These are phyloP conservation scores for Corythoichthys haematopterus DNA, from an alignment of 2,113 vertebrate species.

Conservation along the genomic window DNA sequence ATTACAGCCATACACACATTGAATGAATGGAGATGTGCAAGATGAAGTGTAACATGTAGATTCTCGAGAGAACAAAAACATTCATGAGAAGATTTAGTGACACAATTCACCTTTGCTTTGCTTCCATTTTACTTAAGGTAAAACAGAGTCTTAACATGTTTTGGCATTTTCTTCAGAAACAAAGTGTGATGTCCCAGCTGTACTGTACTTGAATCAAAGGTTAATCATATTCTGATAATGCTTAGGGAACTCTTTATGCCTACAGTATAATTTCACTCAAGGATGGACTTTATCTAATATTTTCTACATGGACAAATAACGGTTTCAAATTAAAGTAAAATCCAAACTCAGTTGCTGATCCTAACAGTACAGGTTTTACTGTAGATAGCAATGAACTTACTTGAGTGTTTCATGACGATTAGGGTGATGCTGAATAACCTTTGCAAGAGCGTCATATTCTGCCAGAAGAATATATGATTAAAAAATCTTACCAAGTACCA, in stretches of 20 bases:
- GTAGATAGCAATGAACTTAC: conserved; percentile 69
- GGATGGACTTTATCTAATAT: neutral
- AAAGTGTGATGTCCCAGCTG: too few species aligned
- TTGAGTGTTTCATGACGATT: conserved; percentile 93
- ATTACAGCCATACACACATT: neutral
- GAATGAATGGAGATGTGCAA: neutral
- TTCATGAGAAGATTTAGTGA: too few species aligned
- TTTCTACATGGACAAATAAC: neutral
- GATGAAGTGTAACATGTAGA: too few species aligned
- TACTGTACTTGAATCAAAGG: too few species aligned
- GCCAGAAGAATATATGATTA: conserved; percentile 14
- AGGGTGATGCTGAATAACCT: conserved; percentile 95
- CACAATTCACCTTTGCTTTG: too few species aligned
- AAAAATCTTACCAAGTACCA: neutral
- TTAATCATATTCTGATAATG: too few species aligned
- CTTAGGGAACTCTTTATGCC: neutral
- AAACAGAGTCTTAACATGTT: too few species aligned
- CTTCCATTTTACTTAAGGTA: too few species aligned
- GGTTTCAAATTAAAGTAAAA: neutral
- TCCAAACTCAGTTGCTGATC: neutral
- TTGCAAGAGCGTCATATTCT: conserved; percentile 97
- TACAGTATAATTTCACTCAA: neutral
- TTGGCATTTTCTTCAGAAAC: too few species aligned
- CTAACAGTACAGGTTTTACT: neutral
- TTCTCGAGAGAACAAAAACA: too few species aligned